Evolutionary conservation across 2,113 vertebrate species (phyloP), one percentile per base, ranked within the genome.

Genomic region (Podarcis raffonei): DNA sequence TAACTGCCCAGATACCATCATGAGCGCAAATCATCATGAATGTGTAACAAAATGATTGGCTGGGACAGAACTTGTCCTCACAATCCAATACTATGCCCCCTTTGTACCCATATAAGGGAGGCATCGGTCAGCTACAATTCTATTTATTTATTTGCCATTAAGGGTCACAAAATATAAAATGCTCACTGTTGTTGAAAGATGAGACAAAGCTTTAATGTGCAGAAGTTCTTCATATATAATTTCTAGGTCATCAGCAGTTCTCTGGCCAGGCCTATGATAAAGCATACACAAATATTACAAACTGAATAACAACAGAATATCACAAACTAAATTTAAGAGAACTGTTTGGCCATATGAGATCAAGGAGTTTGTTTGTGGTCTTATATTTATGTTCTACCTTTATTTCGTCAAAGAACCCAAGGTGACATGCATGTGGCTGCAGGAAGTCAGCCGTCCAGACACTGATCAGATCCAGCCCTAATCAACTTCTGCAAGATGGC

Each of bases 181-280:
- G 94, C 96, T 98, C 96, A 99, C 99, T 90, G 98, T 99, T 86
- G 98, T 99, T 90, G 99, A 99, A 80, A 99, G 98, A 92, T 99
- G 98, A 92, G 99, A 98, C 95, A 99, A 98, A 88, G 99, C 99
- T 94, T 99, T 99, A 94, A 99, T 99, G 92, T 99, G 99, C 86
- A 99, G 97, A 90, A 99, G 96, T 93, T 99, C 99, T 93, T 99
- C 99, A 92, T 98, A 98, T 96, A 99, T 98, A 88, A 99, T 99
- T 96, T 99, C 99, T 83, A 99, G 96, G 93, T 99, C 99, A 95
- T 99, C 98, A 74, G 97, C 93, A 57, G 97, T 98, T 94, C 99
- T 98, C 96, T 99, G 98, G 83, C 97, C 98, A n/a, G 98, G 98
- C 88, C 99, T 99, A 92, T 1, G 90, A 59, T 77, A 59, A 92